Conservation (phyloP, 2,797 vertebrate genomes). For the Falco peregrinus region DNA sequence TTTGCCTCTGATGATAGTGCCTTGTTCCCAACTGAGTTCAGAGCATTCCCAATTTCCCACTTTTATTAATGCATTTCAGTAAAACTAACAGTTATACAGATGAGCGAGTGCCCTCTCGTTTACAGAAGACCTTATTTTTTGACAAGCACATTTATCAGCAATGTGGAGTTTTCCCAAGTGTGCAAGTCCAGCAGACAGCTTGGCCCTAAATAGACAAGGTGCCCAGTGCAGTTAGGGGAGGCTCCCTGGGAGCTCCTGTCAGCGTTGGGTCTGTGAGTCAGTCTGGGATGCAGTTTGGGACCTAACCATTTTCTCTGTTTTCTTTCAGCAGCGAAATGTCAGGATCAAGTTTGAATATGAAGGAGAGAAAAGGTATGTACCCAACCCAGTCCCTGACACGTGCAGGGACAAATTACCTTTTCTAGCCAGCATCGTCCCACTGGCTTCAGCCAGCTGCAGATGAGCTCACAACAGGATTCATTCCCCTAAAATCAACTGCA, state of each 20-base stretch:
- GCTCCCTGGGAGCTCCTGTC: neutral
- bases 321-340: constrained; percentile 82
- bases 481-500: neutral
- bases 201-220: neutral
- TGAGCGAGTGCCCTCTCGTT: neutral
- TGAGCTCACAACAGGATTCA: constrained; percentile 2
- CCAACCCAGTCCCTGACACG: neutral
- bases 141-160: neutral
- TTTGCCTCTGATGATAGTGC: neutral
- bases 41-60: neutral
- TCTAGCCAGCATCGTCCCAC: neutral
- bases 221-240: neutral
- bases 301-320: constrained; percentile 9
- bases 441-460: constrained; percentile 19
- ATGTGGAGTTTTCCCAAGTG: neutral
- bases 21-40: neutral
- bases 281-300: neutral
- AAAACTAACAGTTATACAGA: neutral
- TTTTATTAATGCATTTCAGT: neutral
- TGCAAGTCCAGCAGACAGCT: neutral
- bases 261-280: neutral
- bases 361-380: constrained; percentile 91
- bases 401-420: neutral
- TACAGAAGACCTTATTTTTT: neutral
- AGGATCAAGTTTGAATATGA: constrained; percentile 96